Evolutionary conservation across 2,797 vertebrate species (phyloP), one percentile per base, ranked within the genome.

Genomic region (Iguana delicatissima): DNA sequence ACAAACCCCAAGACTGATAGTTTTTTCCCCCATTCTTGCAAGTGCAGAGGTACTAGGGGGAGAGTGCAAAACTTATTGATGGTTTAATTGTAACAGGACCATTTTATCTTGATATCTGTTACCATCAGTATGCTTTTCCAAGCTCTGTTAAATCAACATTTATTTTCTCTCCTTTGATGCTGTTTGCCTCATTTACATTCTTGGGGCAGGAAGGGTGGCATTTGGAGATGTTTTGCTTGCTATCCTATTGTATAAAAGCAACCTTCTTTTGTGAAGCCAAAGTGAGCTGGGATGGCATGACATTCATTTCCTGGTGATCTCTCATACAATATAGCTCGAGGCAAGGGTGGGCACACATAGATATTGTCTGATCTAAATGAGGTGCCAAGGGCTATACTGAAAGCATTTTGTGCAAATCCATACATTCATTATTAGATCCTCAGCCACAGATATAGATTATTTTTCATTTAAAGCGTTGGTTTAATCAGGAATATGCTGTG

Each of bases 141-240:
- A 64, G 46, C 26, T 9, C 74, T n/a, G 6, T 9, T 88, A 2
- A 14, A 89, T 0, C 77, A 32, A 89, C 93, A 88, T 90, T 93
- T n/a, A 32, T n/a, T 92, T 84, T 6, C 93, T 95, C 59, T 94
- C 84, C 52, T 79, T 18, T 83, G 80, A 80, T 8, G 59, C 80
- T 24, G 0, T 12, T 85, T 38, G n/a, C 86, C 91, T 89, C 91
- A 87, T 92, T 93, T 84, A 89, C 89, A 57, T 79, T 80, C 2
- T 24, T 77, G 55, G 18, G 55, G 74, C 67, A 93, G 94, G 92
- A 81, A n/a, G 2, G 22, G 38, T 88, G 12, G 0, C 88, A 91
- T 91, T 95, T 9, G 92, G 89, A 92, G 89, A 86, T 35, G 55
- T 93, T 87, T 92, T 81, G 92, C 92, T 91, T 32, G 59, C 46